These are phyloP conservation scores for Macropodus opercularis DNA, from an alignment of 2,797 vertebrate genomes.

Conservation along the genomic window DNA sequence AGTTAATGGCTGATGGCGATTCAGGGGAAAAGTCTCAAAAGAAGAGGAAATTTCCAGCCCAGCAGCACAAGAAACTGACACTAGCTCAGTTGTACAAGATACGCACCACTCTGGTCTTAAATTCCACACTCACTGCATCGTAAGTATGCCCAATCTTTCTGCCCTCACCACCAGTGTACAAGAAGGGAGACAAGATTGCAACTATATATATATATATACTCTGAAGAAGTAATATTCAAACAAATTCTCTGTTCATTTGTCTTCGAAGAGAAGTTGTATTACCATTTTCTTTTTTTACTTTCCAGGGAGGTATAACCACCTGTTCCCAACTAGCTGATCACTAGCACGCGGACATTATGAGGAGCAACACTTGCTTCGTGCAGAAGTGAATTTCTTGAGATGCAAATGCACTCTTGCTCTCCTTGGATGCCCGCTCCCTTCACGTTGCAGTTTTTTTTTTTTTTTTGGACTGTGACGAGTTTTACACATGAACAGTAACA, in stretches of 20 bases:
- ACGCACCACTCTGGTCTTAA: constrained; percentile 93
- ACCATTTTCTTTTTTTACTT: constrained; percentile 2
- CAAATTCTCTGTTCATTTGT: not conserved
- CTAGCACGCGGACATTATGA: constrained; percentile 20
- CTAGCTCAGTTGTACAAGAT: constrained; percentile 90
- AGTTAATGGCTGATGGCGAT: not conserved
- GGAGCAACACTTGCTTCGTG: constrained; percentile 54
- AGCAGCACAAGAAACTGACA: constrained; percentile 83
- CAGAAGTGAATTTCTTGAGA: constrained; percentile 66
- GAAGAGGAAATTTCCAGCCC: constrained; percentile 71
- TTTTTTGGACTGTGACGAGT: constrained; percentile 47
- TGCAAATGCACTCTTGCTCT: constrained; percentile 71
- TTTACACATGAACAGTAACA: constrained; percentile 48
- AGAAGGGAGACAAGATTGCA: no score
- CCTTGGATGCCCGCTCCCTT: constrained; percentile 59
- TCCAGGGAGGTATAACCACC: constrained; percentile 81
- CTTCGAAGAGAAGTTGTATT: not conserved
- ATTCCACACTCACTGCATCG: constrained; percentile 97
- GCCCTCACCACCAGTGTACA: no score
- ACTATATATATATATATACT: no score
- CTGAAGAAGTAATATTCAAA: not conserved
- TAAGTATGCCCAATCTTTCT: no score
- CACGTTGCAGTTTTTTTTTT: constrained; percentile 32
- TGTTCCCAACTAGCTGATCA: constrained; percentile 21
- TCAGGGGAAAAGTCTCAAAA: constrained; percentile 33